Evolutionary conservation across 2,797 vertebrate species (phyloP).

Genomic region (Pseudochromis fuscus): DNA sequence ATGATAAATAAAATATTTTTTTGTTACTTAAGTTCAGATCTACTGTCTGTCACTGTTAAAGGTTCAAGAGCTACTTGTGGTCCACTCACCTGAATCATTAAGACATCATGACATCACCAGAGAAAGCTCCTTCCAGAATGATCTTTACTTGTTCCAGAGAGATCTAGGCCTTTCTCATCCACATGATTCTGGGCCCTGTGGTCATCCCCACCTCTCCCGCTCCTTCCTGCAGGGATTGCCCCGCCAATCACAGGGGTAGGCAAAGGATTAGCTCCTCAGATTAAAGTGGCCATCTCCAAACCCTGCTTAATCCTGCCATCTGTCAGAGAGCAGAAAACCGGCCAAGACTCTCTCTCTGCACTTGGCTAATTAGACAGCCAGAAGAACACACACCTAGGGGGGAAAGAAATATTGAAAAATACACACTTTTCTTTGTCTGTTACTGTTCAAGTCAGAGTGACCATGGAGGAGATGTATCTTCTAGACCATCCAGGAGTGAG

Average conservation of each 20-base stretch:
- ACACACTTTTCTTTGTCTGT: slow-evolving; percentile 26
- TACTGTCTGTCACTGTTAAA: neutral
- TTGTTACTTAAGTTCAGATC: too few species aligned
- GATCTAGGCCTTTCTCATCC: slow-evolving; percentile 49
- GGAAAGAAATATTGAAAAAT: slow-evolving; percentile 38
- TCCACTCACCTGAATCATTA: neutral
- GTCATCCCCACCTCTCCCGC: slow-evolving; percentile 54
- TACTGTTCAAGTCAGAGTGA: slow-evolving; percentile 5
- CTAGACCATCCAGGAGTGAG: slow-evolving; percentile 87
- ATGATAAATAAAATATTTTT: too few species aligned
- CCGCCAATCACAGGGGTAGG: slow-evolving; percentile 67
- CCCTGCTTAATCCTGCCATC: slow-evolving; percentile 87
- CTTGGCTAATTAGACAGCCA: slow-evolving; percentile 76
- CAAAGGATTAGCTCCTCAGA: slow-evolving; percentile 83
- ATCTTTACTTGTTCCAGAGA: slow-evolving; percentile 57
- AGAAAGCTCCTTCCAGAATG: slow-evolving; percentile 68
- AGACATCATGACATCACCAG: slow-evolving; percentile 19
- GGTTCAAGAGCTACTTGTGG: neutral
- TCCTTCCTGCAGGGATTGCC: slow-evolving; percentile 69
- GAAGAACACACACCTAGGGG: slow-evolving; percentile 46
- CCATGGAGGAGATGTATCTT: slow-evolving; percentile 89
- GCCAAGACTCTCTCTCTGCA: slow-evolving; percentile 70
- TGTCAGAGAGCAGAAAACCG: slow-evolving; percentile 85
- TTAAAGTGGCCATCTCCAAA: slow-evolving; percentile 84
- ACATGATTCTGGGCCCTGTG: slow-evolving; percentile 36